Evolutionary conservation across 1,140 invertebrate genomes (phyloP).

Genomic region (Musca vetustissima): DNA sequence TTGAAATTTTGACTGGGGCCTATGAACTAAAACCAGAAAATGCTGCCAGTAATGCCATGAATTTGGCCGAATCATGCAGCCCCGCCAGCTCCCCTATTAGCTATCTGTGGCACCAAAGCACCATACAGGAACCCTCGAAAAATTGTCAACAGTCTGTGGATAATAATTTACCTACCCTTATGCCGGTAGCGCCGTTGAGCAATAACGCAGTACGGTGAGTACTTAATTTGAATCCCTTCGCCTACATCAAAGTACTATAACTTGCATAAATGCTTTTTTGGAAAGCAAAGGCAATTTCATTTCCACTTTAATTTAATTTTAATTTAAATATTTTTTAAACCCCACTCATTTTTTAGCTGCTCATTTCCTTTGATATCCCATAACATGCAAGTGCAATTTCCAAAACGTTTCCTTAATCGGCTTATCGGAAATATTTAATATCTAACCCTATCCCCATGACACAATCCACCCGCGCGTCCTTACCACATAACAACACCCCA

Average conservation of each 20-base stretch:
- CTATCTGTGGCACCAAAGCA: conserved; percentile 57
- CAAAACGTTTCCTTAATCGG: conserved; percentile 15
- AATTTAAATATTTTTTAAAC: background rate
- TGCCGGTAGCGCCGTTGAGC: background rate
- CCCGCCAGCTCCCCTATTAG: conserved; percentile 56
- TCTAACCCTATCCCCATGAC: background rate
- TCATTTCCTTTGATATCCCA: conserved; percentile 10
- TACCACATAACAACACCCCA: background rate
- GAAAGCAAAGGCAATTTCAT: no score
- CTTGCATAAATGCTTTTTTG: no score
- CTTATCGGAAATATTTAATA: conserved; percentile 5
- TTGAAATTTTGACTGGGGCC: conserved; percentile 51
- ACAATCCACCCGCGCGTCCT: background rate
- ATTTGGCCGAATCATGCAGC: conserved; percentile 38
- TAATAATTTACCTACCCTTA: background rate
- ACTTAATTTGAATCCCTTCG: background rate
- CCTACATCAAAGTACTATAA: no score
- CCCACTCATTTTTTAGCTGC: conserved; percentile 1
- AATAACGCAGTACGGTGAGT: conserved; percentile 15
- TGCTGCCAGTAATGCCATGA: conserved; percentile 33
- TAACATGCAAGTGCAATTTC: background rate
- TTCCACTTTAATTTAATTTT: no score
- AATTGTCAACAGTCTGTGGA: conserved; percentile 28
- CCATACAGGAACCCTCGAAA: conserved; percentile 54
- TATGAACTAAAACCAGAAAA: conserved; percentile 40